phyloP scores from a whole-genome alignment of 2,888 invertebrate genomes.

The Tethea ocularis region DNA sequence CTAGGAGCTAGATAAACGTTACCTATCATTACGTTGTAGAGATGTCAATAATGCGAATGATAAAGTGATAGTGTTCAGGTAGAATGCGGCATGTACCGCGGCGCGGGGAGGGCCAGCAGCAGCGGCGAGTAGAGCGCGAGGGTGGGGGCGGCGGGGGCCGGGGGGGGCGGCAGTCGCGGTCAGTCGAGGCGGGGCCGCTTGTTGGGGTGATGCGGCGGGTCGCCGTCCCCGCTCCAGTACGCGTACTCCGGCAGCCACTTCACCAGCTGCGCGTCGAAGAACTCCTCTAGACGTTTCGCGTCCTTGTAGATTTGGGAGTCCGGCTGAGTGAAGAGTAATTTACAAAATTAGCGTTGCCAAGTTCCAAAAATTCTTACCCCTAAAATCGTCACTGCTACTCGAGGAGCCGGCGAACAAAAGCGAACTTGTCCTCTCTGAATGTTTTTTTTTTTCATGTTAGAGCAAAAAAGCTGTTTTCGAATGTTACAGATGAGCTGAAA shows the following conservation, averaged over 20 bases:
- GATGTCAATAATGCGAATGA: background rate
- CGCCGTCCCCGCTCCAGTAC: constrained; percentile 75
- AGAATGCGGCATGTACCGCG: background rate
- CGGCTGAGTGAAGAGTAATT: constrained; percentile 75
- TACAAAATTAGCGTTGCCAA: too few relatives aligned
- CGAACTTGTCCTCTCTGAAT: too few relatives aligned
- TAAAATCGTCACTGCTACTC: too few relatives aligned
- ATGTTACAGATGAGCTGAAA: too few relatives aligned
- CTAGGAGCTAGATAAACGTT: background rate
- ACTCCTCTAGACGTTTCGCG: constrained; percentile 92
- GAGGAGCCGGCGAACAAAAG: too few relatives aligned
- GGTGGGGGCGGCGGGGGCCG: constrained; percentile 14
- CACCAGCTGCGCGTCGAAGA: constrained; percentile 91
- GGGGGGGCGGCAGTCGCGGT: constrained; percentile 23
- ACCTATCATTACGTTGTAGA: background rate
- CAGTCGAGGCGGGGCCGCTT: constrained; percentile 63
- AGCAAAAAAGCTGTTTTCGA: too few relatives aligned
- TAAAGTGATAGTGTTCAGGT: background rate
- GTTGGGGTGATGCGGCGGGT: constrained; percentile 47
- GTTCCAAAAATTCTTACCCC: too few relatives aligned
- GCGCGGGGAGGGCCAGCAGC: background rate
- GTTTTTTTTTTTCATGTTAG: too few relatives aligned
- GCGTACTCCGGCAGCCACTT: constrained; percentile 93
- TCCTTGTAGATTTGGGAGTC: constrained; percentile 90
- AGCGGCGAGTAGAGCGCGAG: background rate